Conservation (phyloP, 2,113 vertebrate species). For the Otolemur garnettii region DNA sequence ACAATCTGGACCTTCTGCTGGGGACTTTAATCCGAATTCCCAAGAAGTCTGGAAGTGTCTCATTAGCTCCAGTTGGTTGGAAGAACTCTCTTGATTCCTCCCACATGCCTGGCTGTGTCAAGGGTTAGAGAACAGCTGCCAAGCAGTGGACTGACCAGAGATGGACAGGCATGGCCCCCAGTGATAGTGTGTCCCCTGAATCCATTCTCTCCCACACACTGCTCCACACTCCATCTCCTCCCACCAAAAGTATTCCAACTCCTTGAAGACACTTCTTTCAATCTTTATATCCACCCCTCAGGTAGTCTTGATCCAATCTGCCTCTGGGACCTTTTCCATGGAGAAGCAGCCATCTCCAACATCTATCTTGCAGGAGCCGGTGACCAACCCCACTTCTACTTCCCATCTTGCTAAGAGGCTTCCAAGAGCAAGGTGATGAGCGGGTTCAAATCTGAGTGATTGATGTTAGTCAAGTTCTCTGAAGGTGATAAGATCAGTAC, state of each 20-base stretch:
- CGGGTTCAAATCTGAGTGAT: not conserved
- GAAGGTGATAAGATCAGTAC: not conserved
- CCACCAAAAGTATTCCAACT: too few relatives aligned
- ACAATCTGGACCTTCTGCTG: not conserved
- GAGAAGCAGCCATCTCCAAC: not conserved
- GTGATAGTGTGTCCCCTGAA: accelerated
- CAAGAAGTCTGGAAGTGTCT: not conserved
- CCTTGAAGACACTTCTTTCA: not conserved
- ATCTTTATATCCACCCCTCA: not conserved
- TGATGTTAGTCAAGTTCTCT: slow-evolving; percentile 36
- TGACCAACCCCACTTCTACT: not conserved
- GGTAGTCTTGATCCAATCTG: not conserved
- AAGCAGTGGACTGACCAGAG: not conserved
- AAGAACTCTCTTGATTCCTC: not conserved
- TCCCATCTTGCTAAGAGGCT: not conserved
- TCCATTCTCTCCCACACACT: not conserved
- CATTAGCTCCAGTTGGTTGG: not conserved
- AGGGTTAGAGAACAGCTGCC: not conserved
- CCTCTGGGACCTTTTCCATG: not conserved
- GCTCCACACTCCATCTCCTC: not conserved
- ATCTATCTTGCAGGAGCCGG: not conserved
- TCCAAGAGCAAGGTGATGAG: not conserved
- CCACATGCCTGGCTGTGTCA: not conserved
- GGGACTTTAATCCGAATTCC: slow-evolving; percentile 68
- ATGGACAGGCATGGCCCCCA: accelerated